Evolutionary conservation across 2,113 vertebrate species (phyloP).

Genomic region (Gracilinanus agilis): DNA sequence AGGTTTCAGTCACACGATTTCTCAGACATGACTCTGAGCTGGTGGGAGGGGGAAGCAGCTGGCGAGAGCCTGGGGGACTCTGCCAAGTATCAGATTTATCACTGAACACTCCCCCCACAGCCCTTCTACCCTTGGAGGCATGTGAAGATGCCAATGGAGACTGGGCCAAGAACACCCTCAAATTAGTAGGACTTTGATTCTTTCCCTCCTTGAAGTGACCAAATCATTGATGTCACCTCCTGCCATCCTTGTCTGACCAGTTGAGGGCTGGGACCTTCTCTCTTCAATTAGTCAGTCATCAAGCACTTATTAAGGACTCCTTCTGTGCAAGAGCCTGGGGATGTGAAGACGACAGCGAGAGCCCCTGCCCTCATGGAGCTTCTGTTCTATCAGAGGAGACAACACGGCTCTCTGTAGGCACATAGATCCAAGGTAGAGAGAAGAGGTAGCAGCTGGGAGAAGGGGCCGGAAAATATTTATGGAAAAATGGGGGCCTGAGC

Average conservation of each 20-base stretch:
- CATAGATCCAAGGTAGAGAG: neutral
- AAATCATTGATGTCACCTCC: neutral
- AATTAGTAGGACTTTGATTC: neutral
- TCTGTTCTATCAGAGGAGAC: neutral
- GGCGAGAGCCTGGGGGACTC: neutral
- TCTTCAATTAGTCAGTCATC: neutral
- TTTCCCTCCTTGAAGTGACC: neutral
- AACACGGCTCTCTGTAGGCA: neutral
- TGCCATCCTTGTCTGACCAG: neutral
- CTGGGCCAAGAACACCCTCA: neutral
- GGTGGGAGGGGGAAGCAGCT: constrained; percentile 1
- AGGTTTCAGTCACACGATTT: neutral
- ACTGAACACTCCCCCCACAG: neutral
- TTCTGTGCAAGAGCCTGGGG: neutral
- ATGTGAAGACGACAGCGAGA: neutral
- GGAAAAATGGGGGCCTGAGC: too few relatives aligned
- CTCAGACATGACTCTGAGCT: neutral
- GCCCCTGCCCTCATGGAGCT: neutral
- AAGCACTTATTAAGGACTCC: neutral
- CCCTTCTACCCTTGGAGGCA: neutral
- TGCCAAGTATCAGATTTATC: neutral
- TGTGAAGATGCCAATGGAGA: neutral
- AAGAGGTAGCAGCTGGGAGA: neutral
- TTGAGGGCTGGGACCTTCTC: neutral
- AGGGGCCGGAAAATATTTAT: neutral